Conservation (phyloP, 2,888 invertebrate genomes). For the Leucozona laternaria region DNA sequence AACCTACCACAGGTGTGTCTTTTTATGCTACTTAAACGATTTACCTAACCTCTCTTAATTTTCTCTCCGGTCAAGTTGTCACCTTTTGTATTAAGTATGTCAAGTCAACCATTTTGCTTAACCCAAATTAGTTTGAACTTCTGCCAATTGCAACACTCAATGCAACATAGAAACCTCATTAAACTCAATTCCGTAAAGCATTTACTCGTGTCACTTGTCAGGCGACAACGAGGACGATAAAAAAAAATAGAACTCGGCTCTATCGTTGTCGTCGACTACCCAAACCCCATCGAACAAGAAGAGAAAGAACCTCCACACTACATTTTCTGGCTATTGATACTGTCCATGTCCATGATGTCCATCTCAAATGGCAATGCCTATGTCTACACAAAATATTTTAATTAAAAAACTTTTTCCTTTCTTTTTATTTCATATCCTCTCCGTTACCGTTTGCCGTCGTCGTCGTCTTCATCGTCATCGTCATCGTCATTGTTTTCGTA, state of each 20-base stretch:
- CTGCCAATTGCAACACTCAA: slow-evolving; percentile 34
- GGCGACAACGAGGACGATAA: slow-evolving; percentile 21
- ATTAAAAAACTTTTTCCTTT: slow-evolving; percentile 52
- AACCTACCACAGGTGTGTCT: not conserved
- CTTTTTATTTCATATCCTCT: slow-evolving; percentile 44
- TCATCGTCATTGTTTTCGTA: not conserved
- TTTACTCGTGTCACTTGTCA: slow-evolving; percentile 58
- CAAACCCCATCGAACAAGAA: not conserved
- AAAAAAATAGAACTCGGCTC: not conserved
- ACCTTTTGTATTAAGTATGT: slow-evolving; percentile 25
- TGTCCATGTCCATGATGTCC: slow-evolving; percentile 8
- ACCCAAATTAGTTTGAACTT: slow-evolving; percentile 36
- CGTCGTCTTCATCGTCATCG: not conserved
- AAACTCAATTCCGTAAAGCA: slow-evolving; percentile 42
- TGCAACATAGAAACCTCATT: slow-evolving; percentile 41
- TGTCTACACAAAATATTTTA: slow-evolving; percentile 48
- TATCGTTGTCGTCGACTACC: not conserved
- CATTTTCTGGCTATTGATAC: slow-evolving; percentile 29
- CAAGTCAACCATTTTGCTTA: slow-evolving; percentile 32
- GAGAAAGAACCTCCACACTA: not conserved
- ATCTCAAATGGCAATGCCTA: slow-evolving; percentile 28
- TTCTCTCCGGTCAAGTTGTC: slow-evolving; percentile 17
- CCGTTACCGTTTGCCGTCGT: slow-evolving; percentile 2
- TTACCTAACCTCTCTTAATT: not conserved
- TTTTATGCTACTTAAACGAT: not conserved